A percentile compares a stretch with the other conserved stretches of the same genome.
Conservation (phyloP, 2,113 vertebrate genomes). For the Pycnonotus jocosus region DNA sequence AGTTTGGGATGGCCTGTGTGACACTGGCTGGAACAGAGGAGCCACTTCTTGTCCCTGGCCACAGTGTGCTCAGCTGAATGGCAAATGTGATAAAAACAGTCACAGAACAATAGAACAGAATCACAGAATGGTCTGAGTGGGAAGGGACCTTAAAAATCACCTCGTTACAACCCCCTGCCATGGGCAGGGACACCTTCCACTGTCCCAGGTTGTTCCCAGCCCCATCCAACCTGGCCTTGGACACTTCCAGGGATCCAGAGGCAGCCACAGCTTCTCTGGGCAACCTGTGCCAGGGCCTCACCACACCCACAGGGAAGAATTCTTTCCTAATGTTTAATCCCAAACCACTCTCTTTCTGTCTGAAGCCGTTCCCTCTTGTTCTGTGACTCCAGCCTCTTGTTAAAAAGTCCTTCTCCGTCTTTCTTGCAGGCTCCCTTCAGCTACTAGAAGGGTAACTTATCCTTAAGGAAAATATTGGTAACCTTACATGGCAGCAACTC, state of each 20-base stretch:
- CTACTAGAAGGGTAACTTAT: background rate
- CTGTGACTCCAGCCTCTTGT: background rate
- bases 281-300: accelerated
- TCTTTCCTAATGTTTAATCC: background rate
- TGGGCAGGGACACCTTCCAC: background rate
- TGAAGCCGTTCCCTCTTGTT: background rate
- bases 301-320: background rate
- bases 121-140: no score
- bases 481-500: background rate
- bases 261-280: background rate
- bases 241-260: background rate
- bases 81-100: background rate
- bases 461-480: background rate
- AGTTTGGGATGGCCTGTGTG: background rate
- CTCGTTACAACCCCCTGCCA: background rate
- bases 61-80: background rate
- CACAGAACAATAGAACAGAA: background rate
- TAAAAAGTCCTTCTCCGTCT: background rate
- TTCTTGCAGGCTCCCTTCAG: background rate
- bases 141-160: background rate
- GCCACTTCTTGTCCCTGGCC: background rate
- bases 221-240: accelerated
- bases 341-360: background rate
- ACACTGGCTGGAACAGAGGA: background rate
- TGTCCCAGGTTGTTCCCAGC: background rate